Conservation (phyloP, 2,797 vertebrate genomes). For the Gymnothorax reevesii region DNA sequence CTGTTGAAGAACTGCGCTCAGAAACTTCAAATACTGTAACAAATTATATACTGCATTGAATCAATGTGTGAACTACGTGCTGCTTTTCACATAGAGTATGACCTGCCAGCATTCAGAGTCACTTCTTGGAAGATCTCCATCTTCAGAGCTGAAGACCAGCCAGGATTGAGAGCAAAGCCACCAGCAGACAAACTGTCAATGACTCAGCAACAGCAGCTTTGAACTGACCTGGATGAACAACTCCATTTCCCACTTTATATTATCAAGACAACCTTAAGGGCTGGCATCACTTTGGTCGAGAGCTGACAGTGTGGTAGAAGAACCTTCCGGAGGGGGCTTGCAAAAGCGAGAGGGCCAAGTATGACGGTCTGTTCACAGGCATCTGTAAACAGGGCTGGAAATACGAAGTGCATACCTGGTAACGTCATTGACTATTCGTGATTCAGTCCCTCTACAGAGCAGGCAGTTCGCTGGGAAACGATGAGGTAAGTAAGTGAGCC, state of each 20-base stretch:
- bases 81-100: too few species aligned
- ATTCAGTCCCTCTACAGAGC: not conserved
- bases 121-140: too few species aligned
- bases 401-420: slow-evolving; percentile 11
- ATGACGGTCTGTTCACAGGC: not conserved
- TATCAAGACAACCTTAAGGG: not conserved
- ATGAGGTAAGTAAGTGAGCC: not conserved
- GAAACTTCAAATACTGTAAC: too few species aligned
- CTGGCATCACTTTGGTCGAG: not conserved
- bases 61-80: too few species aligned
- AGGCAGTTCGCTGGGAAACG: not conserved
- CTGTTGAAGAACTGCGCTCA: too few species aligned
- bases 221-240: not conserved
- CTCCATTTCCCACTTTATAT: not conserved
- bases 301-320: not conserved
- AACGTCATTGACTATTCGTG: not conserved
- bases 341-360: not conserved
- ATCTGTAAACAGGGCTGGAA: slow-evolving; percentile 15
- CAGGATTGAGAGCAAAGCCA: too few species aligned
- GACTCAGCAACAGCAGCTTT: not conserved
- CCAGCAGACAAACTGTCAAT: not conserved
- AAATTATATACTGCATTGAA: too few species aligned
- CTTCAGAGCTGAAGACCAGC: too few species aligned
- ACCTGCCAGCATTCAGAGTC: too few species aligned
- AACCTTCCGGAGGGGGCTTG: not conserved